Conservation (phyloP, 2,888 invertebrate species). For the Ochropleura plecta region DNA sequence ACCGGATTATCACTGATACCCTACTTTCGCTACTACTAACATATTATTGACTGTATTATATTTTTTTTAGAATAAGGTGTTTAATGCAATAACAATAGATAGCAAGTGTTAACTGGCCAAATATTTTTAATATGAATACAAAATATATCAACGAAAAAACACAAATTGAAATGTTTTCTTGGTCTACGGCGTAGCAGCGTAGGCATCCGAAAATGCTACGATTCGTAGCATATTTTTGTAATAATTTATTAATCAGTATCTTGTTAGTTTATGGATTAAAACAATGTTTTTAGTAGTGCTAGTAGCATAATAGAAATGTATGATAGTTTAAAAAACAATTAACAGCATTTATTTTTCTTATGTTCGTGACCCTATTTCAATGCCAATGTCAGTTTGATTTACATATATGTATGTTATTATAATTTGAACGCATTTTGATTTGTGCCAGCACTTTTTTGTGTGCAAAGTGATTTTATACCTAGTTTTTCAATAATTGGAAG, state of each 20-base stretch:
- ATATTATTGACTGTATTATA: conserved; percentile 5
- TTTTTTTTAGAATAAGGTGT: not conserved
- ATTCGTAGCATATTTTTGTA: conserved; percentile 44
- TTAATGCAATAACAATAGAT: not conserved
- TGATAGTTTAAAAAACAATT: no score
- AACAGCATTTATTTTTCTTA: no score
- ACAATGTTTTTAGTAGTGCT: not conserved
- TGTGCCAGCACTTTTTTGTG: no score
- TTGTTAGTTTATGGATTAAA: not conserved
- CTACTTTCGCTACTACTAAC: conserved; percentile 20
- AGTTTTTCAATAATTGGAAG: no score
- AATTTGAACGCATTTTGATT: no score
- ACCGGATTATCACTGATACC: conserved; percentile 70
- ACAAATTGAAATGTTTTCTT: conserved; percentile 72
- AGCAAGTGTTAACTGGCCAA: not conserved
- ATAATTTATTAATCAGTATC: not conserved
- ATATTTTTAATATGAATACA: not conserved
- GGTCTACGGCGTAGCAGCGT: conserved; percentile 73
- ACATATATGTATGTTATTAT: no score
- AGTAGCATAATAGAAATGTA: not conserved
- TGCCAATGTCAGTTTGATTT: no score
- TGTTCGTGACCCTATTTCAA: no score
- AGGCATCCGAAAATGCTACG: conserved; percentile 47
- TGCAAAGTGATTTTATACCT: no score
- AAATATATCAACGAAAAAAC: not conserved